Evolutionary conservation across 2,888 invertebrate genomes (phyloP).

Genomic region (Amiota communis): DNA sequence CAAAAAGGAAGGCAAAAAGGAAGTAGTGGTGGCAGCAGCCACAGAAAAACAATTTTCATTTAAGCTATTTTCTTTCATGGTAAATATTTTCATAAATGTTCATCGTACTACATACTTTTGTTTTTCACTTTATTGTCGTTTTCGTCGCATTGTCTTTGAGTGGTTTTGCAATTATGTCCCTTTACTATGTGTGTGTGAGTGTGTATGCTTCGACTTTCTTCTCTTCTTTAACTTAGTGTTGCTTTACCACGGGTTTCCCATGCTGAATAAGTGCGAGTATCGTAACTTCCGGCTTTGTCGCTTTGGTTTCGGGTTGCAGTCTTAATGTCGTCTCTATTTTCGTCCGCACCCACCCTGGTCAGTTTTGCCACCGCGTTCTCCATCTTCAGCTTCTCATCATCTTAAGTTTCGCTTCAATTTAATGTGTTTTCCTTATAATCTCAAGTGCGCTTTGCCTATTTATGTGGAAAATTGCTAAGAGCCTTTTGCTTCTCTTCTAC

Average conservation of each 20-base stretch:
- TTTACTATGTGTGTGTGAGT: background rate
- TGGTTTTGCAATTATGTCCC: slow-evolving; percentile 27
- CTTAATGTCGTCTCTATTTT: background rate
- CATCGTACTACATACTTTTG: background rate
- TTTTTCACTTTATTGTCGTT: background rate
- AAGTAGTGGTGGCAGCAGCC: background rate
- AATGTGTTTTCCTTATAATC: slow-evolving; percentile 23
- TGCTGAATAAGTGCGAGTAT: too few species aligned
- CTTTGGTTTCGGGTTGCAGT: background rate
- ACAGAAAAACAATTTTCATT: slow-evolving; percentile 63
- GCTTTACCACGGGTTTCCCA: too few species aligned
- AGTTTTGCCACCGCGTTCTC: background rate
- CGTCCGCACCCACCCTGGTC: background rate
- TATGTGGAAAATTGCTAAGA: slow-evolving; percentile 19
- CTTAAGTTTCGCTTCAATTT: slow-evolving; percentile 21
- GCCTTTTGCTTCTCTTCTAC: background rate
- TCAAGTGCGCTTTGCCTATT: slow-evolving; percentile 22
- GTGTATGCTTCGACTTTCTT: too few species aligned
- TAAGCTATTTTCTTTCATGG: slow-evolving; percentile 50
- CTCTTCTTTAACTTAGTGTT: too few species aligned
- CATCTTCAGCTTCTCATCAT: background rate
- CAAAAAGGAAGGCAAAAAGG: too few species aligned
- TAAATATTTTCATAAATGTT: slow-evolving; percentile 44
- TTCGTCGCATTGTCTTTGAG: slow-evolving; percentile 23
- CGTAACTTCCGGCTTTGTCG: background rate